phyloP scores from a whole-genome alignment of 2,113 vertebrate species.

The Numenius arquata region DNA sequence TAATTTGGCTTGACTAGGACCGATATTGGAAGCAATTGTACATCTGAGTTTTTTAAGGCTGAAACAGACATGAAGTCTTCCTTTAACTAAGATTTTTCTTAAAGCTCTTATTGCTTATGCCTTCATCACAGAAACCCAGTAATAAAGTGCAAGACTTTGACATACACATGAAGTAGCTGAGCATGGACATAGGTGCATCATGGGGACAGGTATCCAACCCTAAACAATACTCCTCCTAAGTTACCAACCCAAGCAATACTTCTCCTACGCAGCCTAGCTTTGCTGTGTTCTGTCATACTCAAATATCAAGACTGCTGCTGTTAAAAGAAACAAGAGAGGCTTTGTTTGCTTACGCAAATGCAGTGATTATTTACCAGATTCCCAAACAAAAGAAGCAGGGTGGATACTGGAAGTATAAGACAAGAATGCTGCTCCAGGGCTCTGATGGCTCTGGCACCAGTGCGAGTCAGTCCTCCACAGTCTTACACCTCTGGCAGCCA shows the following conservation, averaged over 20 bases:
- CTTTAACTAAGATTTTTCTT: neutral
- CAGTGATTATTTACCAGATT: neutral
- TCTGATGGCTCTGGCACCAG: neutral
- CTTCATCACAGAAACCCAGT: neutral
- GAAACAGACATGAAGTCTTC: neutral
- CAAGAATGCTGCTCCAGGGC: neutral
- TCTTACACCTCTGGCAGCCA: neutral
- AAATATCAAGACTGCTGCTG: neutral
- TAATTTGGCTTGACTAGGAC: neutral
- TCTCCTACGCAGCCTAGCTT: neutral
- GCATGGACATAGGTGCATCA: rapidly evolving
- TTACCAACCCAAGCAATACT: neutral
- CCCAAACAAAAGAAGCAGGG: neutral
- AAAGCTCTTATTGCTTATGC: neutral
- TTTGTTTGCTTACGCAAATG: neutral
- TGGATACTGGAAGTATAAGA: neutral
- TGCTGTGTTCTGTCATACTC: neutral
- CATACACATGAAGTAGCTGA: neutral
- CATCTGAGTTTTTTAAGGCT: neutral
- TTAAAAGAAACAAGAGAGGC: neutral
- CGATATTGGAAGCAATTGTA: neutral
- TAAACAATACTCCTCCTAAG: neutral
- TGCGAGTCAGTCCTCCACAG: neutral
- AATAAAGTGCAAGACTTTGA: neutral
- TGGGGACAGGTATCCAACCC: neutral